A percentile compares a stretch with the other conserved stretches of the same genome.
phyloP scores from a whole-genome alignment of 2,888 invertebrate species.

The Carpatolechia fugitivella region DNA sequence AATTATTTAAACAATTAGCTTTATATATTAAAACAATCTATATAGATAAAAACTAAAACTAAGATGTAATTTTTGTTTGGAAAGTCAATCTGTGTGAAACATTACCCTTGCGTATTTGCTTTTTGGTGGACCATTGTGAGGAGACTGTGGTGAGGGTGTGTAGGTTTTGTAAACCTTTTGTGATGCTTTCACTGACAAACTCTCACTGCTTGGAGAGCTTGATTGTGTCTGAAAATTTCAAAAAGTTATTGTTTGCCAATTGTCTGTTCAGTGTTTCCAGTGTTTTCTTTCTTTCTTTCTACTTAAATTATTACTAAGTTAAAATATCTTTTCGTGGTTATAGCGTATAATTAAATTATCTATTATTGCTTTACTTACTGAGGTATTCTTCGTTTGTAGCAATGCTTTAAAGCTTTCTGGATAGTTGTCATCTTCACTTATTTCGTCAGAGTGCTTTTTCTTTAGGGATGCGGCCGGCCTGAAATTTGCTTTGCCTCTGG shows the following conservation, averaged over 20 bases:
- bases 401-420: constrained; percentile 83
- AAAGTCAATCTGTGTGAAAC: constrained; percentile 21
- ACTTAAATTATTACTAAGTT: too few relatives aligned
- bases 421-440: constrained; percentile 82
- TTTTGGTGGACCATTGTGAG: constrained; percentile 54
- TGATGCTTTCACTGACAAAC: constrained; percentile 75
- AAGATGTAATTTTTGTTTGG: not conserved
- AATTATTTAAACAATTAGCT: constrained; percentile 23
- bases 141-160: constrained; percentile 59
- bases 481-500: constrained; percentile 44
- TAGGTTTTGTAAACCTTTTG: constrained; percentile 69
- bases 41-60: not conserved
- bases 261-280: not conserved
- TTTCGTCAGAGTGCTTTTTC: constrained; percentile 61
- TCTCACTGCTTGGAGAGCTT: constrained; percentile 68
- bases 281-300: too few relatives aligned
- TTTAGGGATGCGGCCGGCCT: constrained; percentile 31
- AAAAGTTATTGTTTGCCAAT: constrained; percentile 9
- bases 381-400: constrained; percentile 79
- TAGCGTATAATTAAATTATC: too few relatives aligned
- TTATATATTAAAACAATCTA: not conserved
- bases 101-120: constrained; percentile 70
- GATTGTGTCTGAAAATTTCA: constrained; percentile 66
- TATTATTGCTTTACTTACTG: constrained; percentile 49
- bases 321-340: too few relatives aligned